These are phyloP conservation scores for Clusia tigrina DNA, from an alignment of 2,888 invertebrate species.

Conservation along the genomic window DNA sequence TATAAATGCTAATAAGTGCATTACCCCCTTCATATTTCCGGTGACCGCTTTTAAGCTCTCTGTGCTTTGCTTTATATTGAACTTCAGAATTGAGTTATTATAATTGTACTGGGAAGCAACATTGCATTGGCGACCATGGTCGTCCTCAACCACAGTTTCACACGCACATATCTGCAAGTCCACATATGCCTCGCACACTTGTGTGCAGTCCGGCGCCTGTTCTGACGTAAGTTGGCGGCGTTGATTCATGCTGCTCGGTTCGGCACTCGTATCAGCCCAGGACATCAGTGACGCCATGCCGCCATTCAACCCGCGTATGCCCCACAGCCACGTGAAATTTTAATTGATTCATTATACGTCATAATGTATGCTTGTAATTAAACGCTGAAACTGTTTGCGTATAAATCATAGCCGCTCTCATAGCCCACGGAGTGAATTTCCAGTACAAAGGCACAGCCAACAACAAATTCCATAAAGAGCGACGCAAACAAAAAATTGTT, in stretches of 20 bases:
- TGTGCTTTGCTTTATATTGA: not conserved
- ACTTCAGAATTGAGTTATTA: constrained; percentile 18
- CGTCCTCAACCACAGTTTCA: not conserved
- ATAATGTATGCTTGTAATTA: constrained; percentile 46
- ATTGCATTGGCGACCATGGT: not conserved
- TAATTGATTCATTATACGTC: constrained; percentile 46
- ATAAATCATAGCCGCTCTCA: not conserved
- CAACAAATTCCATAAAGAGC: not conserved
- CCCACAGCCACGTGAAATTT: constrained; percentile 36
- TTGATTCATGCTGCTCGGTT: not conserved
- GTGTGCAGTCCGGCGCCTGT: not conserved
- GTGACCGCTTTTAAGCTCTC: not conserved
- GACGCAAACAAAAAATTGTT: constrained; percentile 1
- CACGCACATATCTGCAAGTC: not conserved
- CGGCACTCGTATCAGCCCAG: not conserved
- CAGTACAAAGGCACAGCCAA: not conserved
- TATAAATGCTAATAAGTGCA: constrained; percentile 25
- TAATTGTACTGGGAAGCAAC: constrained; percentile 6
- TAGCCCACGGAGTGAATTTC: not conserved
- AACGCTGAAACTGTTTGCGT: constrained; percentile 25
- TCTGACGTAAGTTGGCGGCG: no score
- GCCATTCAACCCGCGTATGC: constrained; percentile 8
- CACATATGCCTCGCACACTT: not conserved
- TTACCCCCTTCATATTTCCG: not conserved
- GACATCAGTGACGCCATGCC: not conserved